phyloP scores from a whole-genome alignment of 1,140 invertebrate species.

The Samia ricini region DNA sequence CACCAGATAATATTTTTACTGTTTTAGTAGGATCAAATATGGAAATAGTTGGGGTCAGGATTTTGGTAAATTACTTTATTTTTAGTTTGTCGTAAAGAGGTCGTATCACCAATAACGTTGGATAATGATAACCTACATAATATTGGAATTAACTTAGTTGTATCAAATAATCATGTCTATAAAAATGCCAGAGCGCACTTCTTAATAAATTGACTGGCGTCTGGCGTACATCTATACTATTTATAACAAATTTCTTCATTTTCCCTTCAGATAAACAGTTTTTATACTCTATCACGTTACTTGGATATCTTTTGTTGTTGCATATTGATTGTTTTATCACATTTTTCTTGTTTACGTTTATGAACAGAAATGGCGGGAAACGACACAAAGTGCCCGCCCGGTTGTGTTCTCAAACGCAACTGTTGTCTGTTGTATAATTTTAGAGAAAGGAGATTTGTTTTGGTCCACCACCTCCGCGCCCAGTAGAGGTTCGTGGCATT shows the following conservation, averaged over 20 bases:
- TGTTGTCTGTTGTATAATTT: slow-evolving; percentile 71
- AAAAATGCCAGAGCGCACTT: no score
- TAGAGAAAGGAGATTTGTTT: slow-evolving; percentile 76
- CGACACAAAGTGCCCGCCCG: slow-evolving; percentile 31
- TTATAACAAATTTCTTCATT: no score
- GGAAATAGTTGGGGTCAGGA: no score
- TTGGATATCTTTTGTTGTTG: not conserved
- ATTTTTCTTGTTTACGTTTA: not conserved
- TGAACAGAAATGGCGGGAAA: slow-evolving; percentile 38
- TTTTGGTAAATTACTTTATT: not conserved
- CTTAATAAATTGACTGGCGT: no score
- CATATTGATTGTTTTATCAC: not conserved
- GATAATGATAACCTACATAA: not conserved
- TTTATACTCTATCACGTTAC: slow-evolving; percentile 8
- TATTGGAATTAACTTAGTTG: not conserved
- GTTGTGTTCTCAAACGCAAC: slow-evolving; percentile 41
- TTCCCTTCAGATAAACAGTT: not conserved
- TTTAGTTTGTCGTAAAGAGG: not conserved
- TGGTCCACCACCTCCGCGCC: slow-evolving; percentile 67
- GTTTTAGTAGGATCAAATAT: no score
- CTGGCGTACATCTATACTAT: no score
- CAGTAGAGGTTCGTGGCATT: slow-evolving; percentile 56
- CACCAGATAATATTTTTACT: no score
- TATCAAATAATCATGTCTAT: not conserved
- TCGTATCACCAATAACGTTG: not conserved